These are phyloP conservation scores for Siniperca obscura DNA, from an alignment of 2,797 vertebrate genomes.

Conservation along the genomic window DNA sequence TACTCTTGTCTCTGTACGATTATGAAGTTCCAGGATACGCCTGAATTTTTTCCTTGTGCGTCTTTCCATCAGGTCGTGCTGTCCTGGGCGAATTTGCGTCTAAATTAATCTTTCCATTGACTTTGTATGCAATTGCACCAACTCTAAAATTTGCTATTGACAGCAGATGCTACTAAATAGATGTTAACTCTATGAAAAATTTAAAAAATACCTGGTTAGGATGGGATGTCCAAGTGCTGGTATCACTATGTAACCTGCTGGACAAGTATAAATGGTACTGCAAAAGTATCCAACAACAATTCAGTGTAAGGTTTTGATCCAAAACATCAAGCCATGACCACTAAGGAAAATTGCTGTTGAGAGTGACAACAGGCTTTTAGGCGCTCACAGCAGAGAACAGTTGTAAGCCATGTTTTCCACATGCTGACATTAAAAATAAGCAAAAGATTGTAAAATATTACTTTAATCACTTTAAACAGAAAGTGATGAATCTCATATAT, in stretches of 20 bases:
- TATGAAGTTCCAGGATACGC: too few species aligned
- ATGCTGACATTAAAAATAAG: slow-evolving; percentile 28
- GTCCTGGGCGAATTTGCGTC: too few species aligned
- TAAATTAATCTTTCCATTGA: too few species aligned
- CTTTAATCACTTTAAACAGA: slow-evolving; percentile 35
- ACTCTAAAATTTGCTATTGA: too few species aligned
- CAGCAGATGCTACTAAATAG: too few species aligned
- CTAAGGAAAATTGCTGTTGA: slow-evolving; percentile 8
- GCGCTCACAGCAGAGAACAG: slow-evolving; percentile 3
- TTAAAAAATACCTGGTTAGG: neutral
- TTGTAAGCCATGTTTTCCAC: neutral
- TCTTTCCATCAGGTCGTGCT: too few species aligned
- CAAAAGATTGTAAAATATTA: slow-evolving; percentile 3
- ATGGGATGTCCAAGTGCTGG: neutral
- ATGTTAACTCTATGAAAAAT: too few species aligned
- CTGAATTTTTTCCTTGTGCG: too few species aligned
- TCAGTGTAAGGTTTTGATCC: neutral
- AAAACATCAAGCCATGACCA: neutral
- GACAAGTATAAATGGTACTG: neutral
- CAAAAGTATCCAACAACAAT: too few species aligned
- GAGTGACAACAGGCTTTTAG: neutral
- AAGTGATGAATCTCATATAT: slow-evolving; percentile 43
- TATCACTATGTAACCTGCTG: neutral
- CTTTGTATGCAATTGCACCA: too few species aligned
- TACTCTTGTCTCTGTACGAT: too few species aligned